Evolutionary conservation across 2,888 invertebrate species (phyloP).

Genomic region (Clostera curtula): DNA sequence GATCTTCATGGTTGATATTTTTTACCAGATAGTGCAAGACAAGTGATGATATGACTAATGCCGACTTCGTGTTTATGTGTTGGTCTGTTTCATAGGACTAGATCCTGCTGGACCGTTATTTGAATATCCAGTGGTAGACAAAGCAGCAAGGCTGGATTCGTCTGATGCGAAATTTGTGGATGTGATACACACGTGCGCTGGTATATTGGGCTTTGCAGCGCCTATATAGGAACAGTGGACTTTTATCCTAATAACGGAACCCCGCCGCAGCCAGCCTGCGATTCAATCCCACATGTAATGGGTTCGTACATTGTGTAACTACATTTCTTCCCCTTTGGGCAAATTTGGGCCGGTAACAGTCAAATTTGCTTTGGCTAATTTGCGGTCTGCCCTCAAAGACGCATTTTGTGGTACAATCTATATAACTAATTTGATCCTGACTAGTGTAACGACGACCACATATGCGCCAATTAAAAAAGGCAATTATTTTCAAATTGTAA

Average conservation of each 20-base stretch:
- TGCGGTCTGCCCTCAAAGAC: too few relatives aligned
- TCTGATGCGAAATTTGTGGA: conserved; percentile 78
- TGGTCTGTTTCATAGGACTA: conserved; percentile 57
- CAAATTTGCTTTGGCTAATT: too few relatives aligned
- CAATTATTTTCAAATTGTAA: too few relatives aligned
- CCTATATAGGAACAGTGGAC: conserved; percentile 79
- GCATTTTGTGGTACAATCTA: too few relatives aligned
- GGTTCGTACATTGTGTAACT: conserved; percentile 22
- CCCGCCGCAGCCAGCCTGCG: conserved; percentile 78
- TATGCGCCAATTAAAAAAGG: too few relatives aligned
- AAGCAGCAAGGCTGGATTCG: conserved; percentile 70
- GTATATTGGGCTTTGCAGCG: conserved; percentile 76
- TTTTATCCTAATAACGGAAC: conserved; percentile 82
- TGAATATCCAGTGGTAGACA: conserved; percentile 68
- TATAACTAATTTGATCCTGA: too few relatives aligned
- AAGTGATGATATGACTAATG: too few relatives aligned
- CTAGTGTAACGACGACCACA: too few relatives aligned
- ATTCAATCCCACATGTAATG: conserved; percentile 45
- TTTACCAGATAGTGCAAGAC: too few relatives aligned
- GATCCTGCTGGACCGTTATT: conserved; percentile 82
- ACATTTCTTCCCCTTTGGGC: background rate
- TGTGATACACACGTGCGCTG: conserved; percentile 81
- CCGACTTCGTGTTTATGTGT: background rate
- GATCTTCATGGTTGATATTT: too few relatives aligned
- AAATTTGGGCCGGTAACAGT: too few relatives aligned